Conservation (phyloP, 2,113 vertebrate genomes). For the Mastomys coucha region DNA sequence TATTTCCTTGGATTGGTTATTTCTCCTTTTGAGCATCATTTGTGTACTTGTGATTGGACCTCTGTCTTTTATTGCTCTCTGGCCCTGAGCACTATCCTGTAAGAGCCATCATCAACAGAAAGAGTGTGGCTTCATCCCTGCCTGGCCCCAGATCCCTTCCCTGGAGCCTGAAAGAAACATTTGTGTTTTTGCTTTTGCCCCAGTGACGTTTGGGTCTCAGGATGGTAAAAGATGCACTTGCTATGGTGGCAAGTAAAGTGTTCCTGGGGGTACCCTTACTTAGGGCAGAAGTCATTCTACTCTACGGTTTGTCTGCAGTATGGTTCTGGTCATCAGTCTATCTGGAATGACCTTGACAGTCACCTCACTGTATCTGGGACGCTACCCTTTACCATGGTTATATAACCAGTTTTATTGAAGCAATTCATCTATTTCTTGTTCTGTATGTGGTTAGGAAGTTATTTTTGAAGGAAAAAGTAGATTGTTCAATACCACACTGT, state of each 20-base stretch:
- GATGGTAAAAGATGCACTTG: not conserved
- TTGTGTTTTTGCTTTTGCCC: not conserved
- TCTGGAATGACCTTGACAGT: not conserved
- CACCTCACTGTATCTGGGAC: not conserved
- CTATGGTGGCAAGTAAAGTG: not conserved
- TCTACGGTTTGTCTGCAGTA: not conserved
- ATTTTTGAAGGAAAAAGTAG: not conserved
- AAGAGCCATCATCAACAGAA: not conserved
- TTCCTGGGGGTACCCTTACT: not conserved
- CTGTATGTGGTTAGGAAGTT: not conserved
- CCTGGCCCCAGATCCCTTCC: not conserved
- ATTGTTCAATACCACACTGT: not conserved
- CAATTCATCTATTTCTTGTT: slow-evolving; percentile 10
- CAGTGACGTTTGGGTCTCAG: not conserved
- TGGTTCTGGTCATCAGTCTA: not conserved
- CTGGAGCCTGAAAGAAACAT: not conserved
- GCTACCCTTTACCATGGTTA: not conserved
- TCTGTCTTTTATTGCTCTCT: not conserved
- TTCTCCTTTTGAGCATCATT: not conserved
- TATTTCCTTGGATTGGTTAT: not conserved
- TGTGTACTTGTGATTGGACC: not conserved
- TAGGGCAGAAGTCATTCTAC: not conserved
- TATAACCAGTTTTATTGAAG: not conserved
- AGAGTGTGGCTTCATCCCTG: not conserved
- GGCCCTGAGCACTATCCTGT: no score